Conservation (phyloP, 2,888 invertebrate genomes). For the Mystacides longicornis region DNA sequence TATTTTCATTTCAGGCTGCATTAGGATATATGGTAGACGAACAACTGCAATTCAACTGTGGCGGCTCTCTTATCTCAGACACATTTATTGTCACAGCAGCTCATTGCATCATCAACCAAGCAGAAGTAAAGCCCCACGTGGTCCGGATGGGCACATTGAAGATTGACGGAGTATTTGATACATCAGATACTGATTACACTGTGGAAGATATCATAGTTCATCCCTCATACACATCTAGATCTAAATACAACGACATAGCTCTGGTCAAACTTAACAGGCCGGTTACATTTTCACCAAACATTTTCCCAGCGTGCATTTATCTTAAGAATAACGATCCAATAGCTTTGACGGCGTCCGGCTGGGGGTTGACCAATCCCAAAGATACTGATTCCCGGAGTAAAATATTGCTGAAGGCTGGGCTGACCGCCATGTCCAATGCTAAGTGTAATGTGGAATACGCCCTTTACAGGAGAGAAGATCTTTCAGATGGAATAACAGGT, state of each 20-base stretch:
- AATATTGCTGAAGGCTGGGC: conserved; percentile 37
- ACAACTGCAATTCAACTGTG: conserved; percentile 11
- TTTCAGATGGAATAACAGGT: conserved; percentile 35
- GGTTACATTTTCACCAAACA: conserved; percentile 30
- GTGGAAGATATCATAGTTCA: conserved; percentile 34
- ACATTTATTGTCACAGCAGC: conserved; percentile 15
- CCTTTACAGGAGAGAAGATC: conserved; percentile 23
- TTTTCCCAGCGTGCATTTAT: conserved; percentile 39
- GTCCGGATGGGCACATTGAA: conserved; percentile 38
- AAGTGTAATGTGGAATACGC: conserved; percentile 35
- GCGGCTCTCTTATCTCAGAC: conserved; percentile 16
- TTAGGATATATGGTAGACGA: conserved; percentile 8
- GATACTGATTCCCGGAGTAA: conserved; percentile 33
- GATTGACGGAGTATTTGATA: conserved; percentile 31
- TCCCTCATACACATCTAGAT: conserved; percentile 35
- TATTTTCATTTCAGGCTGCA: conserved; percentile 38
- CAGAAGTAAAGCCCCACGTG: conserved; percentile 30
- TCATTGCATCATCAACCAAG: conserved; percentile 9
- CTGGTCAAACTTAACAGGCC: conserved; percentile 37
- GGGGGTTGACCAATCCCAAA: conserved; percentile 35
- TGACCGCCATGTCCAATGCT: conserved; percentile 31
- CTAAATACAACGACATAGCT: conserved; percentile 42
- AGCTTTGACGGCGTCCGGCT: conserved; percentile 39
- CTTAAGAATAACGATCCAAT: conserved; percentile 32
- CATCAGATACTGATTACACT: conserved; percentile 33